These are phyloP conservation scores for Hozukius guyotensis DNA, from an alignment of 2,797 vertebrate genomes.

Conservation along the genomic window DNA sequence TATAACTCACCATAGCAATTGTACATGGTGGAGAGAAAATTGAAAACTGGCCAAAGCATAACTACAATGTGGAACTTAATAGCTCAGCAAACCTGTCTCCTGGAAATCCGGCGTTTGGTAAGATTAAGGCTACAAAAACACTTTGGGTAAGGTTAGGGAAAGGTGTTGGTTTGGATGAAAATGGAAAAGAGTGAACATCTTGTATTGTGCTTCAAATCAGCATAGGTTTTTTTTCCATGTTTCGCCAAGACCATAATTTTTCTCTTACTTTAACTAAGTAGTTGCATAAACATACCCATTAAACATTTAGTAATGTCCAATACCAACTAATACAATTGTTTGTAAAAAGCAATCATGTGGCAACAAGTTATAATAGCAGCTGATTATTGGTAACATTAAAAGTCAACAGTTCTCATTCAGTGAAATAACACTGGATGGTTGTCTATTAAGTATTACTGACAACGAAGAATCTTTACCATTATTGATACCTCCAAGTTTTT, in stretches of 20 bases:
- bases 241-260: neutral
- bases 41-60: slow-evolving; percentile 39
- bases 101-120: neutral
- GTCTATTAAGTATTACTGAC: neutral
- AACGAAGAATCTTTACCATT: neutral
- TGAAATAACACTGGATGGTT: neutral
- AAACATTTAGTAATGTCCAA: neutral
- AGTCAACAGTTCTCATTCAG: neutral
- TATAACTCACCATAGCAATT: slow-evolving; percentile 41
- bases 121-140: slow-evolving; percentile 10
- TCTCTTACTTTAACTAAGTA: neutral
- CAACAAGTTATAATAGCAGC: neutral
- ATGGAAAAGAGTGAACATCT: neutral
- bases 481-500: neutral
- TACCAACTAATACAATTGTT: neutral
- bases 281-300: neutral
- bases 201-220: neutral
- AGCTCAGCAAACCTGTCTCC: neutral
- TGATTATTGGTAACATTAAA: neutral
- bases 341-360: neutral
- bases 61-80: slow-evolving; percentile 8
- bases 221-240: neutral
- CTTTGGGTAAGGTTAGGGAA: neutral
- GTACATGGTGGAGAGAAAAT: slow-evolving; percentile 28
- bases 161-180: neutral